phyloP scores from a whole-genome alignment of 2,797 vertebrate species.

The Notamacropus eugenii region DNA sequence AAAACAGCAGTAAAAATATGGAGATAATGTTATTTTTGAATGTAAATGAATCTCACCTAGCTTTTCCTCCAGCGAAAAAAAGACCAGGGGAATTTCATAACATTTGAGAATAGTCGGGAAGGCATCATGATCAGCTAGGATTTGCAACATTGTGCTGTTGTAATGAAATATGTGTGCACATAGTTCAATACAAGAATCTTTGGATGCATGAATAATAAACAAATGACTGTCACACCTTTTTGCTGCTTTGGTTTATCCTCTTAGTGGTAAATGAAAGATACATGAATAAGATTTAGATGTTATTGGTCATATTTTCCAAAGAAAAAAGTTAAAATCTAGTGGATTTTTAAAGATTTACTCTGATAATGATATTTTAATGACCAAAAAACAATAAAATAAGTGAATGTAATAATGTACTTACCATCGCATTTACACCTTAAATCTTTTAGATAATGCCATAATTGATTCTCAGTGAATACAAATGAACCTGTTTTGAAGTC shows the following conservation, averaged over 20 bases:
- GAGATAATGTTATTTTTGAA: constrained; percentile 78
- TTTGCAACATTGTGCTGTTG: constrained; percentile 36
- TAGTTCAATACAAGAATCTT: constrained; percentile 56
- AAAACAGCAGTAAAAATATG: constrained; percentile 75
- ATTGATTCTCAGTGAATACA: neutral
- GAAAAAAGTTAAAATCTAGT: neutral
- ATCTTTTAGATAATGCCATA: neutral
- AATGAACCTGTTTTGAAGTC: neutral
- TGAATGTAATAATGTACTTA: neutral
- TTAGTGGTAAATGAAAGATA: neutral
- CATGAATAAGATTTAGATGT: neutral
- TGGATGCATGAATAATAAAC: constrained; percentile 67
- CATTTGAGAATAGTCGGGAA: constrained; percentile 58
- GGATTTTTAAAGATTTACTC: neutral
- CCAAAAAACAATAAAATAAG: neutral
- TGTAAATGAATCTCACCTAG: constrained; percentile 72
- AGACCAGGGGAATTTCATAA: constrained; percentile 67
- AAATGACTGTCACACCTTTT: constrained; percentile 18
- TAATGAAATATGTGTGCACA: constrained; percentile 58
- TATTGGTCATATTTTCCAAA: neutral
- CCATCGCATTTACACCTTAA: neutral
- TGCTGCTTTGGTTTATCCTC: neutral
- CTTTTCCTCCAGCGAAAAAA: constrained; percentile 60
- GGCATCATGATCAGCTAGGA: constrained; percentile 27
- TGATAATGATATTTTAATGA: neutral